Conservation (phyloP, 1,140 invertebrate genomes). For the Episyrphus balteatus region DNA sequence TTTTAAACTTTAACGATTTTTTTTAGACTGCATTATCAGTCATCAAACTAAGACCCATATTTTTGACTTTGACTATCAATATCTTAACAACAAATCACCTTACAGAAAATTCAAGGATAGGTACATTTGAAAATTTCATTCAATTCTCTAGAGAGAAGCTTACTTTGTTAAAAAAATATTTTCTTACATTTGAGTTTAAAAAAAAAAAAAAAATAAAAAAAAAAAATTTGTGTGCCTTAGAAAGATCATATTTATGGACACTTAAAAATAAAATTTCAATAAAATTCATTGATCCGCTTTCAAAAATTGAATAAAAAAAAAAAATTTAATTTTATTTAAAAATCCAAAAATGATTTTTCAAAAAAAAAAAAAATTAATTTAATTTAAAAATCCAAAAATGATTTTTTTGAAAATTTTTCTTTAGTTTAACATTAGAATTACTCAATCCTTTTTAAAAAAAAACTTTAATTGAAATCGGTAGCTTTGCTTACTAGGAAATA, state of each 20-base stretch:
- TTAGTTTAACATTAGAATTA: constrained; percentile 22
- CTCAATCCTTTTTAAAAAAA: constrained; percentile 19
- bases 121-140: no score
- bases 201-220: constrained; percentile 31
- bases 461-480: no score
- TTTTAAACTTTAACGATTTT: no score
- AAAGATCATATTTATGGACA: constrained; percentile 25
- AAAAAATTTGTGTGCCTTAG: neutral
- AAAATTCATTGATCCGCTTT: neutral
- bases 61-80: no score
- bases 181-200: constrained; percentile 6
- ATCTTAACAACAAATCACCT: no score
- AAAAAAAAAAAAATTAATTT: neutral
- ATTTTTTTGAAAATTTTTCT: neutral
- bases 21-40: no score
- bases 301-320: neutral
- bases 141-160: constrained; percentile 29
- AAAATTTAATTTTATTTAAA: neutral
- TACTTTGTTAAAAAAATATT: constrained; percentile 35
- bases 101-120: no score
- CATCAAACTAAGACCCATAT: no score
- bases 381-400: neutral
- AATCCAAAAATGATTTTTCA: no score
- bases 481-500: no score
- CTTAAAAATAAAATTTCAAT: constrained; percentile 24